phyloP scores from a whole-genome alignment of 2,797 vertebrate species.

The Pterois miles region DNA sequence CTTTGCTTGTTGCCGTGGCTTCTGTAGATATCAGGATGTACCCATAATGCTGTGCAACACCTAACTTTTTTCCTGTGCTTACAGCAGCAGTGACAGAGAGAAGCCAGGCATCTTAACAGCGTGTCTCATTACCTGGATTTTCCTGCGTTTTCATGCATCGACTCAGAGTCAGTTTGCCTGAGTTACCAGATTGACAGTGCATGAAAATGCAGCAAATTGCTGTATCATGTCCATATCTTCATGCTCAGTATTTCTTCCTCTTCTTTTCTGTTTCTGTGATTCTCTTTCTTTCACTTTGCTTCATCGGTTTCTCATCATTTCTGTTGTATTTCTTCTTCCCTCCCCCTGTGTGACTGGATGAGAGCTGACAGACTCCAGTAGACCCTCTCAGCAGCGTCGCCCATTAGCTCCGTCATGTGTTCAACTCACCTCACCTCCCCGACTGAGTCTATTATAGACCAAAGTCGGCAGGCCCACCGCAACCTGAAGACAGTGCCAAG shows the following conservation, averaged over 20 bases:
- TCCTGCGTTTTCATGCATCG: neutral
- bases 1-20: neutral
- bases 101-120: neutral
- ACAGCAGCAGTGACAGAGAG: neutral
- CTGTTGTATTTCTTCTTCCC: neutral
- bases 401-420: constrained; percentile 64
- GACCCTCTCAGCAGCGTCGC: constrained; percentile 37
- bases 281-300: neutral
- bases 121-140: neutral
- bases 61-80: neutral
- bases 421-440: constrained; percentile 35
- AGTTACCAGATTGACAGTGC: neutral
- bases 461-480: neutral
- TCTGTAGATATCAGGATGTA: constrained; percentile 1
- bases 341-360: constrained; percentile 49
- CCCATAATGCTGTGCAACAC: neutral
- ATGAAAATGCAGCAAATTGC: neutral
- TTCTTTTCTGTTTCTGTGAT: neutral
- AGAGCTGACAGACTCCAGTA: constrained; percentile 59
- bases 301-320: neutral
- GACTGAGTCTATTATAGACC: constrained; percentile 37
- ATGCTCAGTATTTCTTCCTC: neutral
- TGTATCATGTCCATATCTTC: neutral
- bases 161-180: neutral
- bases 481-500: constrained; percentile 23